phyloP scores from a whole-genome alignment of 2,113 vertebrate species.

The Zosterops japonicus region DNA sequence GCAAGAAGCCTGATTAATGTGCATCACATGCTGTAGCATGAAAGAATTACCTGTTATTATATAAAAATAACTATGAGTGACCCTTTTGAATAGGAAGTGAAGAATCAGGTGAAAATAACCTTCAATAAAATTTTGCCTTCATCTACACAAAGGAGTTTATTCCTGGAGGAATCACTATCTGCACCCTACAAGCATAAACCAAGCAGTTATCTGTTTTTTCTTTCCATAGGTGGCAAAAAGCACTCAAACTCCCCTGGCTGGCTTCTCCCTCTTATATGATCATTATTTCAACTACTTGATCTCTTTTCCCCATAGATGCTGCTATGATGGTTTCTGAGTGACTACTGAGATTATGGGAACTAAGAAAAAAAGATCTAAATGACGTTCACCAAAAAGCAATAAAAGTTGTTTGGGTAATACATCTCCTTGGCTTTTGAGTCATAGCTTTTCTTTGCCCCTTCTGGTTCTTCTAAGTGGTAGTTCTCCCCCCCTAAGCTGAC shows the following conservation, averaged over 20 bases:
- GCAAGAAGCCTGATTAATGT: slow-evolving; percentile 36
- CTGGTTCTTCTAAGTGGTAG: not conserved
- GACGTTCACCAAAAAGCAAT: not conserved
- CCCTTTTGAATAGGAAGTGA: slow-evolving; percentile 27
- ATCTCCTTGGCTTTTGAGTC: not conserved
- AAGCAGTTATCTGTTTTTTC: not conserved
- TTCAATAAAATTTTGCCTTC: not conserved
- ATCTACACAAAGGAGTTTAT: not conserved
- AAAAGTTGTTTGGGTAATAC: not conserved
- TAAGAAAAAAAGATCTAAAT: not conserved
- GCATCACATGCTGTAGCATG: slow-evolving; percentile 5
- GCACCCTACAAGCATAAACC: not conserved
- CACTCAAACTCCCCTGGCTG: not conserved
- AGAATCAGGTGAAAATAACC: not conserved
- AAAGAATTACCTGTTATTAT: slow-evolving; percentile 33
- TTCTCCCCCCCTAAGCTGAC: not conserved
- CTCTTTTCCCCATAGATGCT: not conserved
- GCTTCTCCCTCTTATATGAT: not conserved
- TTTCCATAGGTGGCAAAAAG: not conserved
- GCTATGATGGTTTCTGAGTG: not conserved
- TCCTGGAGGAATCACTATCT: not conserved
- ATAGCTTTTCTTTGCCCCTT: not conserved
- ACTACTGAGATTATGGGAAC: not conserved
- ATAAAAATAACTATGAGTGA: not conserved
- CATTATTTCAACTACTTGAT: not conserved